Evolutionary conservation across 2,888 invertebrate genomes (phyloP).

Genomic region (Bombyx huttoni): DNA sequence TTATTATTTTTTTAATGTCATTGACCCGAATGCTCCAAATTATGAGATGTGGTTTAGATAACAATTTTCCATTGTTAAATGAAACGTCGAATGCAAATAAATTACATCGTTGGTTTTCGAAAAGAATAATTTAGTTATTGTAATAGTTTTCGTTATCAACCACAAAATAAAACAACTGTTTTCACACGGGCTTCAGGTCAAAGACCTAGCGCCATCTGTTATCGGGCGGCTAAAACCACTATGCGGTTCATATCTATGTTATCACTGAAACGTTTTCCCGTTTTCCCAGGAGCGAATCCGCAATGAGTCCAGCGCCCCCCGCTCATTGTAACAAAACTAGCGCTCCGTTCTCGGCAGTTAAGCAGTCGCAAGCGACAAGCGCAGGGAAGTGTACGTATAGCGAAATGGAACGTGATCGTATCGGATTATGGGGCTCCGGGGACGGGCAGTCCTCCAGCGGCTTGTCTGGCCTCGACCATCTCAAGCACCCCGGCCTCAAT

Average conservation of each 20-base stretch:
- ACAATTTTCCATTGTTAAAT: neutral
- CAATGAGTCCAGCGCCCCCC: conserved; percentile 62
- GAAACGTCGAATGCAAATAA: neutral
- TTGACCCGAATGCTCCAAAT: neutral
- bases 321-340: conserved; percentile 50
- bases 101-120: too few species aligned
- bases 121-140: too few species aligned
- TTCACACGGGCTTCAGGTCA: conserved; percentile 10
- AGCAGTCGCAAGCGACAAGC: conserved; percentile 42
- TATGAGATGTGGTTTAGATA: neutral
- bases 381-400: conserved; percentile 40
- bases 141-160: neutral
- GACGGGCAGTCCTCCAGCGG: conserved; percentile 70
- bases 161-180: neutral
- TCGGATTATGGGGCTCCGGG: conserved; percentile 75
- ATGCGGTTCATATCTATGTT: conserved; percentile 33
- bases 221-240: conserved; percentile 40
- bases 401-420: conserved; percentile 73
- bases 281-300: conserved; percentile 67
- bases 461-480: conserved; percentile 76
- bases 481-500: conserved; percentile 78
- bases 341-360: conserved; percentile 25
- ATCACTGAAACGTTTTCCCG: conserved; percentile 59
- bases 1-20: neutral
- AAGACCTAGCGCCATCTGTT: conserved; percentile 51